Evolutionary conservation across 1,140 invertebrate genomes (phyloP), one percentile per base, ranked within the genome.

Genomic region (Vollenhovia emeryi): DNA sequence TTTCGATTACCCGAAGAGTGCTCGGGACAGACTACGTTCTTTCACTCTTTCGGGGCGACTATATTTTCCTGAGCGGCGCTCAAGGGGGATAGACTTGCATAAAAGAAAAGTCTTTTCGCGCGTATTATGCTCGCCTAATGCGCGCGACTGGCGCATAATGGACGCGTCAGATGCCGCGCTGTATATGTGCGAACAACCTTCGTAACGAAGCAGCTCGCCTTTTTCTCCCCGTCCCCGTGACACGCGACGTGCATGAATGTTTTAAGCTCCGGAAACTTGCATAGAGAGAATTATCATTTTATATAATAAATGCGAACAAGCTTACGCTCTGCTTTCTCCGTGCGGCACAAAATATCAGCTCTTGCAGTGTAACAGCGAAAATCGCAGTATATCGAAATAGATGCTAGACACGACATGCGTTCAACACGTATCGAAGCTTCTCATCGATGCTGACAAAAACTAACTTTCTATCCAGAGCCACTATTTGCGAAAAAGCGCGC

Each of bases 111-210:
- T 40, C 79, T 83, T 69, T 75, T 33, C 48, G 62, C 55, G 30
- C 30, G 71, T 60, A 90, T 90, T 90, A 90, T 90, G 71, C 60
- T 86, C 57, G 83, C 57, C 76, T 87, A 90, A 90, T 84, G 76
- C 86, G 86, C 88, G 82, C 87, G 80, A 85, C 74, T 84, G 21
- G 7, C 11, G 55, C 64, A 90, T 90, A 90, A 89, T 90, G 76
- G 64, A 87, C 71, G 66, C 71, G 66, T 82, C 71, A 59, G 86
- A 76, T 71, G 71, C 62, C 74, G 48, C 27, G 15, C 21, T 74
- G 30, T 43, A 48, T 62, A 59, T 59, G 62, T 45, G 84, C 71
- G 73, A 74, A 83, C 62, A 89, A 84, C 69, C 59, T 88, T 89
- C 68, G 55, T 86, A 84, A 89, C 85, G 79, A 84, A 59, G 52